phyloP scores from a whole-genome alignment of 2,888 invertebrate species.

The Papilio elwesi region DNA sequence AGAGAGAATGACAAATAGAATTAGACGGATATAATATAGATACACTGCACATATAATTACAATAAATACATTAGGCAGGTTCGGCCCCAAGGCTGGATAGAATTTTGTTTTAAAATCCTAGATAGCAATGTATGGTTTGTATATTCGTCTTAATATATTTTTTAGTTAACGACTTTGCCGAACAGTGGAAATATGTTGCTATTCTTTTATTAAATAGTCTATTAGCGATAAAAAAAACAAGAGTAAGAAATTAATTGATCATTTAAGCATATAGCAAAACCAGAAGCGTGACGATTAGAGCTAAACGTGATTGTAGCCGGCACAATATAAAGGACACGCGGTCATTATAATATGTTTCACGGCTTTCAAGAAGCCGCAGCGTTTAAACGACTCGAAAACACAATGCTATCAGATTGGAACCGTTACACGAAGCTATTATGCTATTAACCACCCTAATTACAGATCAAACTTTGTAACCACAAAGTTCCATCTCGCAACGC shows the following conservation, averaged over 20 bases:
- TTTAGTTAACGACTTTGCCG: background rate
- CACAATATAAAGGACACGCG: slow-evolving; percentile 59
- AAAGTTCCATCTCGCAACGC: slow-evolving; percentile 71
- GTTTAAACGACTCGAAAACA: slow-evolving; percentile 64
- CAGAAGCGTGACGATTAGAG: slow-evolving; percentile 32
- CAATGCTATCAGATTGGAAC: slow-evolving; percentile 72
- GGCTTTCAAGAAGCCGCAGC: slow-evolving; percentile 59
- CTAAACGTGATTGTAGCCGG: slow-evolving; percentile 48
- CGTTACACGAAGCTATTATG: slow-evolving; percentile 74
- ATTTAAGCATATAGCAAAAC: slow-evolving; percentile 14
- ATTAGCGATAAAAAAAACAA: background rate
- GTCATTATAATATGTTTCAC: slow-evolving; percentile 59
- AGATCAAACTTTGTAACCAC: slow-evolving; percentile 79
- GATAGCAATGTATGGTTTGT: background rate
- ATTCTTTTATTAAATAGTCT: slow-evolving; percentile 8
- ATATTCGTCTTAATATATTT: background rate
- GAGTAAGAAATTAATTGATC: slow-evolving; percentile 10
- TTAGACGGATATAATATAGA: background rate
- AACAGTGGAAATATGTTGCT: background rate
- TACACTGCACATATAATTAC: too few species aligned
- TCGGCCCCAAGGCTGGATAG: background rate
- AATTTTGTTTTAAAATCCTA: background rate
- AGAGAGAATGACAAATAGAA: background rate
- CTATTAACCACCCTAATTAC: slow-evolving; percentile 79
- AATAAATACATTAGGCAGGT: too few species aligned